Conservation (phyloP, 2,797 vertebrate species). For the Sebastes taczanowskii region DNA sequence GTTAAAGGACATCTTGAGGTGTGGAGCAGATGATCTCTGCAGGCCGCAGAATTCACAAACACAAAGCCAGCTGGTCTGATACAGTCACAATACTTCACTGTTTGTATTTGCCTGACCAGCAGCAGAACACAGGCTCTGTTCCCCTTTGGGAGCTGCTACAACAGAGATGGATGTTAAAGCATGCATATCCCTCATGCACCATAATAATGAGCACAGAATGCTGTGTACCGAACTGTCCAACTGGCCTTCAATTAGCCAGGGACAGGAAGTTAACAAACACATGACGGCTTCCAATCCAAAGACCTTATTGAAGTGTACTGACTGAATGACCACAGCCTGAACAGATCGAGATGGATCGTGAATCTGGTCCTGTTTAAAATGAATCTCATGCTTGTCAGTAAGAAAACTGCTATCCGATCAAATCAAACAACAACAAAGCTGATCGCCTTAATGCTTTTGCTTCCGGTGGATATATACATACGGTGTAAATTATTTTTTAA, state of each 20-base stretch:
- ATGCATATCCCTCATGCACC: conserved; percentile 64
- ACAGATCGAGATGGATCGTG: background rate
- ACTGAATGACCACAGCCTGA: conserved; percentile 11
- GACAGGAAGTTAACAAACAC: conserved; percentile 54
- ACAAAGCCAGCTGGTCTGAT: conserved; percentile 81
- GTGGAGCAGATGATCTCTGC: conserved; percentile 79
- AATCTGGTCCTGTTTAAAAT: background rate
- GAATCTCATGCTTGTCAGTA: background rate
- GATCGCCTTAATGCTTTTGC: background rate
- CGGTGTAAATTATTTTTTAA: background rate
- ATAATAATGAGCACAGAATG: conserved; percentile 55
- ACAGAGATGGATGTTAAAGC: conserved; percentile 71
- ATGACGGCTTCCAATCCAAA: conserved; percentile 37
- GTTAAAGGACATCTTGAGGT: conserved; percentile 81
- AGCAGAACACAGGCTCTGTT: conserved; percentile 71
- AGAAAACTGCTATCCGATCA: background rate
- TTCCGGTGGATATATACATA: background rate
- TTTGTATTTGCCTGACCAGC: conserved; percentile 77
- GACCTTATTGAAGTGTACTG: background rate
- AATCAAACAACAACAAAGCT: background rate
- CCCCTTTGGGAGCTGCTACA: conserved; percentile 66
- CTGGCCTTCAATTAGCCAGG: conserved; percentile 56
- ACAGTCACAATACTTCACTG: conserved; percentile 81
- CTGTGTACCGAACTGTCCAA: conserved; percentile 54
- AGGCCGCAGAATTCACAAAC: conserved; percentile 75